Conservation (phyloP, 2,797 vertebrate genomes). For the Chrysocyon brachyurus region DNA sequence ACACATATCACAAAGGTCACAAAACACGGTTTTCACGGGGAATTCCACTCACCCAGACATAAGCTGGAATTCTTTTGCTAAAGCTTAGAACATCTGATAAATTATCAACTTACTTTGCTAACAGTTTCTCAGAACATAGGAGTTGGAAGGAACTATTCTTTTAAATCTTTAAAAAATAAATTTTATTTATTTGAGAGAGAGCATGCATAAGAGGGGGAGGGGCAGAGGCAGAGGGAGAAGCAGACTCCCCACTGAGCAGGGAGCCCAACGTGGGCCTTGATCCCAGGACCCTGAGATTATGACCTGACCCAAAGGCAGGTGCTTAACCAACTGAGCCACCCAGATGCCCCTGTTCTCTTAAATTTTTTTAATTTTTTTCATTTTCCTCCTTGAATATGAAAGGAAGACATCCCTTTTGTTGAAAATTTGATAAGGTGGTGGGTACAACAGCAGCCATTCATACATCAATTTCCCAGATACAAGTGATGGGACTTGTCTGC, state of each 20-base stretch:
- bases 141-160: background rate
- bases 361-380: background rate
- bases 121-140: background rate
- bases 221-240: background rate
- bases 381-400: background rate
- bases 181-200: background rate
- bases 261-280: background rate
- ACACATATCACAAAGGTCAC: background rate
- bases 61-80: slow-evolving; percentile 38
- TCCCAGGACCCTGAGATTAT: background rate
- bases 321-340: background rate
- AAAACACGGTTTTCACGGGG: background rate
- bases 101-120: slow-evolving; percentile 1
- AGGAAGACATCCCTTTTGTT: background rate
- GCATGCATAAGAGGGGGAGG: background rate
- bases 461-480: background rate
- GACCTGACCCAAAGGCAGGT: background rate
- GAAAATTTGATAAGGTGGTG: background rate
- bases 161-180: background rate
- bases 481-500: background rate
- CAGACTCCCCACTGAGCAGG: background rate
- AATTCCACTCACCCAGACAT: background rate
- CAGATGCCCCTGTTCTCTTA: background rate
- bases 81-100: slow-evolving; percentile 38
- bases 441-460: background rate